These are phyloP conservation scores for Nymphalis urticae DNA, from an alignment of 2,888 invertebrate species.

Conservation along the genomic window DNA sequence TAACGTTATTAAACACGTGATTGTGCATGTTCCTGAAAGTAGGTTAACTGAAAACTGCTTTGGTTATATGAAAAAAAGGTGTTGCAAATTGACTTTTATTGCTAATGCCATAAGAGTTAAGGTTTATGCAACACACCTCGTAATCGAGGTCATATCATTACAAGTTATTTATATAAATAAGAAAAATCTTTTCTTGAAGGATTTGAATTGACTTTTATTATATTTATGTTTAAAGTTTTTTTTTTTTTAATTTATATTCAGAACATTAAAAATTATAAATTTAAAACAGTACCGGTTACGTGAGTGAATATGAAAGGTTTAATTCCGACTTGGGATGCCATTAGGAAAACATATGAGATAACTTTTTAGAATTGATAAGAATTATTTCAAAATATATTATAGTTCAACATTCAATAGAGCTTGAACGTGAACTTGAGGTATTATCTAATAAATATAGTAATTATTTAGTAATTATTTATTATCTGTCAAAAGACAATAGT, in stretches of 20 bases:
- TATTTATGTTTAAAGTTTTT: background rate
- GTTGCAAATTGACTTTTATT: slow-evolving; percentile 21
- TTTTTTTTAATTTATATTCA: background rate
- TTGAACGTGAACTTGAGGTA: too few relatives aligned
- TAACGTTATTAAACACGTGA: slow-evolving; percentile 45
- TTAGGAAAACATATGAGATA: too few relatives aligned
- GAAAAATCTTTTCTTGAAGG: slow-evolving; percentile 6
- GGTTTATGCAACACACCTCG: background rate
- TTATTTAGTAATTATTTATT: slow-evolving; percentile 81
- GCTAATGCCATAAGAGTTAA: slow-evolving; percentile 5
- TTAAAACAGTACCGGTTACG: too few relatives aligned
- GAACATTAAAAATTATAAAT: background rate
- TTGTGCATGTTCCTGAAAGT: slow-evolving; percentile 46
- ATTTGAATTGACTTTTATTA: background rate
- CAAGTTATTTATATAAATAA: slow-evolving; percentile 10
- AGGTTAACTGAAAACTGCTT: slow-evolving; percentile 40
- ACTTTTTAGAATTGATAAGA: too few relatives aligned
- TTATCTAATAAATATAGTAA: too few relatives aligned
- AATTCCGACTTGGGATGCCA: too few relatives aligned
- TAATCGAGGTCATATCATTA: slow-evolving; percentile 16
- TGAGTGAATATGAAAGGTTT: too few relatives aligned
- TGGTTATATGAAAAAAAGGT: slow-evolving; percentile 28
- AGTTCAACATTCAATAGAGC: too few relatives aligned
- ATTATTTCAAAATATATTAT: too few relatives aligned
- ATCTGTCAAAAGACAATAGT: slow-evolving; percentile 78